These are phyloP conservation scores for Tenthredo notha DNA, from an alignment of 2,888 invertebrate genomes.

Conservation along the genomic window DNA sequence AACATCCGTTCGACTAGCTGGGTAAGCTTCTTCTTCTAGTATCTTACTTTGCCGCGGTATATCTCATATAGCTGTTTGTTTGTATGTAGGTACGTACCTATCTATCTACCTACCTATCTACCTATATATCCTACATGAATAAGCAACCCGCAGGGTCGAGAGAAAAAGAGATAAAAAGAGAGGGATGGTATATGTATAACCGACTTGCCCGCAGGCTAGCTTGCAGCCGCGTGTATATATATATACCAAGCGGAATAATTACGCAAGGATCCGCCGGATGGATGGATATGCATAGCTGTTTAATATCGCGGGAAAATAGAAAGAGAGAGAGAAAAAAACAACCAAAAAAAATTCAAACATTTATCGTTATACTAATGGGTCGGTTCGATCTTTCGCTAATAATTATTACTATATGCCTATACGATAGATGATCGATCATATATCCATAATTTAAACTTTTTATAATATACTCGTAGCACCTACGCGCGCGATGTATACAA, in stretches of 20 bases:
- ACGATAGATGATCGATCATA: constrained; percentile 16
- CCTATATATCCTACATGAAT: neutral
- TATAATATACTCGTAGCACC: too few species aligned
- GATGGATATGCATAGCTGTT: neutral
- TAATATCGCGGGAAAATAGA: constrained; percentile 9
- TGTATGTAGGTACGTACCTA: neutral
- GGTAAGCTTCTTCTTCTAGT: neutral
- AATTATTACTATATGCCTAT: neutral
- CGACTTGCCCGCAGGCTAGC: constrained; percentile 23
- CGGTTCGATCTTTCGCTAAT: neutral
- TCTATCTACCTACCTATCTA: neutral
- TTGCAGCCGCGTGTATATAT: neutral
- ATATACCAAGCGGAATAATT: constrained; percentile 30
- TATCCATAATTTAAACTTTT: neutral
- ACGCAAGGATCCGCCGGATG: constrained; percentile 49
- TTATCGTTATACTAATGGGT: neutral
- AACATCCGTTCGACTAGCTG: constrained; percentile 21
- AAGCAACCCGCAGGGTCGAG: neutral
- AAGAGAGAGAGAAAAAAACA: neutral
- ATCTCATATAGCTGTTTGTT: constrained; percentile 14
- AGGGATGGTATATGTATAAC: neutral
- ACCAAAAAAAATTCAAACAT: neutral
- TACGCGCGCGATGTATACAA: neutral
- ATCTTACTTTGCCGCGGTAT: neutral
- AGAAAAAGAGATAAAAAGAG: constrained; percentile 11